phyloP scores from a whole-genome alignment of 2,888 invertebrate genomes.

The Mallateleia sp. region DNA sequence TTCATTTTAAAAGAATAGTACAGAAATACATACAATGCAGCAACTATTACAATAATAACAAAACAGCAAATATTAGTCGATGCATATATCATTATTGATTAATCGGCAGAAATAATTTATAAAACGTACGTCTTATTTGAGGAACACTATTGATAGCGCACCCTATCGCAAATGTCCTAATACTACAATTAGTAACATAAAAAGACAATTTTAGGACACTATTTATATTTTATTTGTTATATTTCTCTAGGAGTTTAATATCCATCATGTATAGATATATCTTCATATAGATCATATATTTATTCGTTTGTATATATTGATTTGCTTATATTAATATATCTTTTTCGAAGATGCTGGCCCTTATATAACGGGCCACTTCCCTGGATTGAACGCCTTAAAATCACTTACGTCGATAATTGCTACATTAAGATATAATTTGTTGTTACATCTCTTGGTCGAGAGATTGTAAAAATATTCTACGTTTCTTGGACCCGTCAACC shows the following conservation, averaged over 20 bases:
- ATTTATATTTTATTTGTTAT: too few species aligned
- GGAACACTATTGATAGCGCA: too few species aligned
- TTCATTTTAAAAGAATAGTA: too few species aligned
- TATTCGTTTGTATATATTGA: conserved; percentile 46
- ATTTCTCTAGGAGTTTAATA: conserved; percentile 1
- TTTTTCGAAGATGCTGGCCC: conserved; percentile 32
- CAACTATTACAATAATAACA: too few species aligned
- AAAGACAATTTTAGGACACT: too few species aligned
- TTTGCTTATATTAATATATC: conserved; percentile 27
- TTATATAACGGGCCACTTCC: conserved; percentile 27
- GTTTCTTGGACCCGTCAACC: conserved; percentile 89
- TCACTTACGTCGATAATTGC: conserved; percentile 48
- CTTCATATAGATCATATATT: conserved; percentile 65
- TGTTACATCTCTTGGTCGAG: conserved; percentile 65
- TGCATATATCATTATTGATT: too few species aligned
- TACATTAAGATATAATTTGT: conserved; percentile 62
- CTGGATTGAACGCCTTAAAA: conserved; percentile 63
- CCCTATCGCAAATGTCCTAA: too few species aligned
- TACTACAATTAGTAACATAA: too few species aligned
- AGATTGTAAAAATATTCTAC: conserved; percentile 87
- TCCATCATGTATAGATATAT: conserved; percentile 21
- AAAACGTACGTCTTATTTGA: too few species aligned
- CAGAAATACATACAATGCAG: too few species aligned
- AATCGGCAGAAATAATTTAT: too few species aligned
- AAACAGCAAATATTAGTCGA: too few species aligned